Conservation (phyloP, 2,888 invertebrate species). For the Drosophila stalkeri region DNA sequence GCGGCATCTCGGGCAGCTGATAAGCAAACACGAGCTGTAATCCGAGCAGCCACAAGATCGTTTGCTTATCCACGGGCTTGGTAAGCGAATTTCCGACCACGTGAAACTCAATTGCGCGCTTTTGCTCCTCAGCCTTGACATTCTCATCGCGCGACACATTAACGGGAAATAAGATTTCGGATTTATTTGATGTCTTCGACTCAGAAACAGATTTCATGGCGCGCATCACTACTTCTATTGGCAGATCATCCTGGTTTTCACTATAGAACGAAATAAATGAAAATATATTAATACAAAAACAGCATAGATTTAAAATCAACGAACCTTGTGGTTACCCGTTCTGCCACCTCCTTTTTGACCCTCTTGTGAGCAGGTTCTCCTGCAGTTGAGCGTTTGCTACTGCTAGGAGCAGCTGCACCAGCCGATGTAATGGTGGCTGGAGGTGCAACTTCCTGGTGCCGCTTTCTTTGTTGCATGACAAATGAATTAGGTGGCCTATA, state of each 20-base stretch:
- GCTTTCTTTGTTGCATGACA: slow-evolving; percentile 83
- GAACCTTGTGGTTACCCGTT: slow-evolving; percentile 67
- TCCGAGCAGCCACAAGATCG: slow-evolving; percentile 93
- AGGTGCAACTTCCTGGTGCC: slow-evolving; percentile 79
- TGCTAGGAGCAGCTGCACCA: slow-evolving; percentile 48
- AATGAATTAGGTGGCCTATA: slow-evolving; percentile 88
- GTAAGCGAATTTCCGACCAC: slow-evolving; percentile 97
- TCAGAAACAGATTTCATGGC: slow-evolving; percentile 93
- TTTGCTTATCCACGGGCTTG: slow-evolving; percentile 93
- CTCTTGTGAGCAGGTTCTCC: slow-evolving; percentile 83
- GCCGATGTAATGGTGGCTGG: slow-evolving; percentile 22
- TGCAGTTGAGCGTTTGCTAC: slow-evolving; percentile 63
- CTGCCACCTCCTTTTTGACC: slow-evolving; percentile 84
- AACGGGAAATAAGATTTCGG: slow-evolving; percentile 89
- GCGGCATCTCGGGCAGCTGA: slow-evolving; percentile 98
- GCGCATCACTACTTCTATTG: slow-evolving; percentile 91
- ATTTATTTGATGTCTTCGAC: slow-evolving; percentile 90
- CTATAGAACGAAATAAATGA: slow-evolving; percentile 2
- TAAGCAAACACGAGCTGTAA: slow-evolving; percentile 97
- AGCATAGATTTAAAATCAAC: background rate
- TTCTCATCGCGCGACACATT: slow-evolving; percentile 95
- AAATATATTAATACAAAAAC: background rate
- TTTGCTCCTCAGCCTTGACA: slow-evolving; percentile 94
- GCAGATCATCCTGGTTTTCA: slow-evolving; percentile 88
- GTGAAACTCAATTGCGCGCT: slow-evolving; percentile 96